phyloP scores from a whole-genome alignment of 2,113 vertebrate species.

The Actinemys pallida region DNA sequence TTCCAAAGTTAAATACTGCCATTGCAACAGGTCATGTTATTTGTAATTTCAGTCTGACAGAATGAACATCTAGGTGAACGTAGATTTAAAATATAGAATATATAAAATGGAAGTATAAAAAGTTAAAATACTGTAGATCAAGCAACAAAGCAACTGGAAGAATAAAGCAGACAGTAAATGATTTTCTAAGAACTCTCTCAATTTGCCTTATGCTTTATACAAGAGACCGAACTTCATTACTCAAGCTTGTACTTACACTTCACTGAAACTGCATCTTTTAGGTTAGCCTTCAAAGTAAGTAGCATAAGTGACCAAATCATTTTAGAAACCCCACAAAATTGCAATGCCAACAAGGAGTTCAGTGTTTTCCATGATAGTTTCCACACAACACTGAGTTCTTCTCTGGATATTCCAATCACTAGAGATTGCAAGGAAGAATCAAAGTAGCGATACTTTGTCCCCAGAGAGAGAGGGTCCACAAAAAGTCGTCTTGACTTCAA shows the following conservation, averaged over 20 bases:
- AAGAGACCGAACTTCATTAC: background rate
- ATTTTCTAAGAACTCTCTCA: background rate
- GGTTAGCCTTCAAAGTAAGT: background rate
- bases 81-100: background rate
- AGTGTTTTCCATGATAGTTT: background rate
- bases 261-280: background rate
- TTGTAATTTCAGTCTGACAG: background rate
- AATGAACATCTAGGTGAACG: background rate
- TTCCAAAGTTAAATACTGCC: background rate
- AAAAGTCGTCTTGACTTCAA: background rate
- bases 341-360: background rate
- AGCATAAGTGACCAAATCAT: background rate
- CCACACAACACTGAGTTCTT: background rate
- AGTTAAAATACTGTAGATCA: background rate
- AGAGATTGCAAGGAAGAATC: background rate
- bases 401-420: rapidly evolving
- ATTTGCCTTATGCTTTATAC: background rate
- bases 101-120: background rate
- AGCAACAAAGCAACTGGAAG: background rate
- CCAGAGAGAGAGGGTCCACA: background rate
- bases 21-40: background rate
- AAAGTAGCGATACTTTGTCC: background rate
- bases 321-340: background rate
- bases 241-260: background rate
- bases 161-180: background rate